Conservation (phyloP, 2,113 vertebrate genomes). For the Thalassarche chlororhynchos region DNA sequence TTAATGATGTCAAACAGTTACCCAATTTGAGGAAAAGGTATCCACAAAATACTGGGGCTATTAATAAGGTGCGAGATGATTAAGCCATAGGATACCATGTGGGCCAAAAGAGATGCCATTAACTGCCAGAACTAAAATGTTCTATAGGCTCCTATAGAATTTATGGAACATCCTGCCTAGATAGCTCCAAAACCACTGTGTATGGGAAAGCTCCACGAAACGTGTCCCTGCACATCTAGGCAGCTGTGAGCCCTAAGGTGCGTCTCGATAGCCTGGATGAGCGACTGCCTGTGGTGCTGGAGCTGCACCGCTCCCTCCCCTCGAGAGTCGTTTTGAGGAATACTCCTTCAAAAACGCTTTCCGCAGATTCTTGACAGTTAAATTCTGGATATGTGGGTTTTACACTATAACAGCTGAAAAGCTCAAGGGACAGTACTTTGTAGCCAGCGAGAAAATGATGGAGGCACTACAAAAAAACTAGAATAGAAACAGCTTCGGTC, state of each 20-base stretch:
- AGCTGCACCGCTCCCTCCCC: no score
- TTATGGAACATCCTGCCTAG: background rate
- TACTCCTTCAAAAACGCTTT: background rate
- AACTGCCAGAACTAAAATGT: background rate
- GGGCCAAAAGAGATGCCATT: background rate
- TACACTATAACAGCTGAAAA: background rate
- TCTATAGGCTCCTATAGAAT: background rate
- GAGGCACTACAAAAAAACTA: background rate
- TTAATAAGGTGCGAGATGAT: background rate
- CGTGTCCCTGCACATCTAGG: fast-evolving
- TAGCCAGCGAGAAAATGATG: background rate
- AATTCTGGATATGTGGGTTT: background rate
- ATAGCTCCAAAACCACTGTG: background rate
- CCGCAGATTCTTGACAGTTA: background rate
- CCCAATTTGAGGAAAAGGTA: background rate
- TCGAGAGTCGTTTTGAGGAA: background rate
- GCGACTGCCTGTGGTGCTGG: fast-evolving
- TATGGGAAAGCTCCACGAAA: background rate
- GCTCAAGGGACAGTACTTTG: background rate
- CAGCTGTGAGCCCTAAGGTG: background rate
- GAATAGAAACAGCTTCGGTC: fast-evolving
- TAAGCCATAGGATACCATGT: background rate
- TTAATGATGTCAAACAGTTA: background rate
- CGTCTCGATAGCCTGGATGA: background rate
- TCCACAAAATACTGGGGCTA: background rate